Conservation (phyloP, 1,140 invertebrate genomes). For the Drosophila lowei region DNA sequence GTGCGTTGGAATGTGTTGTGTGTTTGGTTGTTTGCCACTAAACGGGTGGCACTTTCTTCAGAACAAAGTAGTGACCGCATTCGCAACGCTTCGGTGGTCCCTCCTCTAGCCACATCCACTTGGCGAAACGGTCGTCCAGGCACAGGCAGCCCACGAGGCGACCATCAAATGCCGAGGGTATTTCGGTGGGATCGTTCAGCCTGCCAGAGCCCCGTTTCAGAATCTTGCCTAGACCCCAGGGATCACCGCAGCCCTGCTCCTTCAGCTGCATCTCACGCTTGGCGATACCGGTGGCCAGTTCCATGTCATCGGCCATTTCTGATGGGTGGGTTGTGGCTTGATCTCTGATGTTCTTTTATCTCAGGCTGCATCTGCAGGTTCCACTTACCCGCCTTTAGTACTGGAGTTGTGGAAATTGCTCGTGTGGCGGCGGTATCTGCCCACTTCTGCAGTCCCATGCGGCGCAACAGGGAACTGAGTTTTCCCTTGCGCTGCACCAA, state of each 20-base stretch:
- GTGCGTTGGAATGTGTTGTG: background rate
- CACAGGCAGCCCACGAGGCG: slow-evolving; percentile 97
- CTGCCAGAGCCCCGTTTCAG: slow-evolving; percentile 90
- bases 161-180: slow-evolving; percentile 93
- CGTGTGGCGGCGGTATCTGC: slow-evolving; percentile 28
- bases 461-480: slow-evolving; percentile 32
- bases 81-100: slow-evolving; percentile 94
- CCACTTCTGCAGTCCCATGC: slow-evolving; percentile 36
- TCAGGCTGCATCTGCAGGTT: too few species aligned
- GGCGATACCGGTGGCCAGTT: slow-evolving; percentile 95
- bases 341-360: slow-evolving; percentile 47
- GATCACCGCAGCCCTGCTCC: slow-evolving; percentile 93
- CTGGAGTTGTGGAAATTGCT: slow-evolving; percentile 50
- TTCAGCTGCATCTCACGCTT: slow-evolving; percentile 93
- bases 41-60: slow-evolving; percentile 87
- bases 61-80: slow-evolving; percentile 97
- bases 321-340: background rate
- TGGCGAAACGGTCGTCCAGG: slow-evolving; percentile 92
- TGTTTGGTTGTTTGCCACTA: slow-evolving; percentile 57
- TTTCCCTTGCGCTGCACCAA: slow-evolving; percentile 54
- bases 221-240: slow-evolving; percentile 90
- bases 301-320: slow-evolving; percentile 90
- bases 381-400: slow-evolving; percentile 51
- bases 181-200: slow-evolving; percentile 91
- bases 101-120: slow-evolving; percentile 96